phyloP scores from a whole-genome alignment of 53 echinoderm and acorn worm species.

The Glandiceps talaboti region DNA sequence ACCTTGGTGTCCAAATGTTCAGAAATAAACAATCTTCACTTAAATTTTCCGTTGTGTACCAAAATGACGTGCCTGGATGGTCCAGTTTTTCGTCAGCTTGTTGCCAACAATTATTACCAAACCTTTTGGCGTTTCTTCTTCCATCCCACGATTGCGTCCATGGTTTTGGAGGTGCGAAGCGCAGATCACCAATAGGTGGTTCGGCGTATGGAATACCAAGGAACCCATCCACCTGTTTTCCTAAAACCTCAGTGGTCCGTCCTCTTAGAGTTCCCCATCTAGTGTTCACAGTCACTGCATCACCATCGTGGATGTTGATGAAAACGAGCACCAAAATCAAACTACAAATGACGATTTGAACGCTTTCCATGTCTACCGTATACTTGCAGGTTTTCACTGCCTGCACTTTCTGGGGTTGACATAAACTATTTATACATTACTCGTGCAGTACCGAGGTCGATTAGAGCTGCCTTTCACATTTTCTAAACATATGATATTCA shows the following conservation, averaged over 20 bases:
- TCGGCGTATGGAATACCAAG: conserved; percentile 83
- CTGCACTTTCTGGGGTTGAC: too few relatives aligned
- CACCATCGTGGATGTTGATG: not conserved
- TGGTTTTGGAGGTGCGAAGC: conserved; percentile 57
- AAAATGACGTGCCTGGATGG: conserved; percentile 58
- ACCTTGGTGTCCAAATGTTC: conserved; percentile 69
- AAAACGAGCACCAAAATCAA: too few relatives aligned
- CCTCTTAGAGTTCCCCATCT: not conserved
- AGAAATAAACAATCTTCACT: conserved; percentile 71
- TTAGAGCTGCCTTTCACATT: too few relatives aligned
- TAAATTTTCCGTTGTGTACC: conserved; percentile 65
- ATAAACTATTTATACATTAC: too few relatives aligned
- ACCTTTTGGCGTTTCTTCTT: conserved; percentile 36
- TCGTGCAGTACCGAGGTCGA: too few relatives aligned
- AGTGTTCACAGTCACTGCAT: not conserved
- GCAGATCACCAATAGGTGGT: conserved; percentile 42
- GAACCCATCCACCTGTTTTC: conserved; percentile 28
- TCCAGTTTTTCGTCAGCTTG: conserved; percentile 43
- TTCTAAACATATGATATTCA: too few relatives aligned
- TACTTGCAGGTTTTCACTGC: too few relatives aligned
- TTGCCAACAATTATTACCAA: conserved; percentile 54
- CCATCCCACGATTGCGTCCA: conserved; percentile 29
- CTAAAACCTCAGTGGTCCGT: conserved; percentile 10
- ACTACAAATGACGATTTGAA: too few relatives aligned
- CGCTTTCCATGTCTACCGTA: too few relatives aligned